A percentile compares a stretch with the other conserved stretches of the same genome.
phyloP scores from a whole-genome alignment of 2,888 invertebrate genomes.

The Xestia c-nigrum region DNA sequence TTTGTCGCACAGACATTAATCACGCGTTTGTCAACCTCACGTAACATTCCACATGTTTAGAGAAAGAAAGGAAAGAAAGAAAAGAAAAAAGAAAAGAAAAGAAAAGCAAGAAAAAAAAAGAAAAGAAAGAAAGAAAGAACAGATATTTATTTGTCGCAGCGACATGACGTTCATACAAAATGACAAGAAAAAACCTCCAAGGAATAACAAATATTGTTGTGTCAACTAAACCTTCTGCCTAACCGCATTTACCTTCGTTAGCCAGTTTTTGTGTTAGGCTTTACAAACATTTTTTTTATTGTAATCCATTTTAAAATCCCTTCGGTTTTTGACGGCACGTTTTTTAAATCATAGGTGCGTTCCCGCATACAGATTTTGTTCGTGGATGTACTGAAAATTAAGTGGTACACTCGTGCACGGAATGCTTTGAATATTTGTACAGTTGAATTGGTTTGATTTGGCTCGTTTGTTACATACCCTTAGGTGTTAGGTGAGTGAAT shows the following conservation, averaged over 20 bases:
- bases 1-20: not conserved
- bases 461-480: not conserved
- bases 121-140: too few relatives aligned
- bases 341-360: constrained; percentile 79
- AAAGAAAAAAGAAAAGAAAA: too few relatives aligned
- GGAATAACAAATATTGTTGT: too few relatives aligned
- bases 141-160: too few relatives aligned
- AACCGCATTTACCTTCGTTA: not conserved
- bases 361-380: constrained; percentile 75
- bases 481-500: not conserved
- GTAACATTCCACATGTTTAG: too few relatives aligned
- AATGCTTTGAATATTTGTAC: constrained; percentile 42
- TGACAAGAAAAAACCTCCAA: too few relatives aligned
- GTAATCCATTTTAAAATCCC: constrained; percentile 64
- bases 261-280: constrained; percentile 60
- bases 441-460: constrained; percentile 4
- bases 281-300: constrained; percentile 66
- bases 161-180: too few relatives aligned
- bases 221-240: constrained; percentile 46
- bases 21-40: not conserved
- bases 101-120: too few relatives aligned
- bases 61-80: too few relatives aligned
- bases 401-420: constrained; percentile 52
- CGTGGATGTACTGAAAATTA: constrained; percentile 67
- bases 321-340: constrained; percentile 75